Evolutionary conservation across 2,888 invertebrate genomes (phyloP).

Genomic region (Caenorhabditis panamensis): DNA sequence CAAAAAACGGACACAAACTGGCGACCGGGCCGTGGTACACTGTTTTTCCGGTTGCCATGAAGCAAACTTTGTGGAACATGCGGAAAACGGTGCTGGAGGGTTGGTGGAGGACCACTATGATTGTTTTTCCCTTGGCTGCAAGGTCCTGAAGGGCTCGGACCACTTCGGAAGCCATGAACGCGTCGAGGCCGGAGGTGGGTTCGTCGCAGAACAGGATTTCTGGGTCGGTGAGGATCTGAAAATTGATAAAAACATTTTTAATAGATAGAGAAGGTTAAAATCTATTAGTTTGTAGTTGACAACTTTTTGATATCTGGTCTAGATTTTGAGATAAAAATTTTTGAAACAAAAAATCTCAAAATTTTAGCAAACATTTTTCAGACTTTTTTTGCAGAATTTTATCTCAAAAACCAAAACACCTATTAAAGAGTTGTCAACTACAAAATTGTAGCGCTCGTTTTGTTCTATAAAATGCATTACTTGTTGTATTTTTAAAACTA

Average conservation of each 20-base stretch:
- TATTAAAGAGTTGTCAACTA: too few species aligned
- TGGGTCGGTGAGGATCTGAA: conserved; percentile 73
- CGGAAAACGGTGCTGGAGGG: conserved; percentile 92
- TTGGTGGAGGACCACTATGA: conserved; percentile 94
- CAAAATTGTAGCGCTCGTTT: too few species aligned
- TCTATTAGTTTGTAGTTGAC: too few species aligned
- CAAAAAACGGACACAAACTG: conserved; percentile 70
- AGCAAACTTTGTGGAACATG: conserved; percentile 87
- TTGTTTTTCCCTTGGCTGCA: conserved; percentile 88
- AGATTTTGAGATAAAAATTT: too few species aligned
- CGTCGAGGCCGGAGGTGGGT: conserved; percentile 75
- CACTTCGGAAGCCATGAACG: conserved; percentile 76
- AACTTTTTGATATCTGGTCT: too few species aligned
- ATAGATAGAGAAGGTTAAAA: neutral
- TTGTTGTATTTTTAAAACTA: too few species aligned
- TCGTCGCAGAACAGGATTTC: conserved; percentile 76
- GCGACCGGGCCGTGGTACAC: conserved; percentile 73
- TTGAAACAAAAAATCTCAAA: too few species aligned
- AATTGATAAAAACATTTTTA: neutral
- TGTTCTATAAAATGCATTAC: too few species aligned
- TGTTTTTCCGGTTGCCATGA: conserved; percentile 75
- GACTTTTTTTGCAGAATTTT: too few species aligned
- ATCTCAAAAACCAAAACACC: too few species aligned
- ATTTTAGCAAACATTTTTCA: too few species aligned
- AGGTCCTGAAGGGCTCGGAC: conserved; percentile 81